These are phyloP conservation scores for Phrynocephalus vlangalii DNA, from an alignment of 2,797 vertebrate species.

Conservation along the genomic window DNA sequence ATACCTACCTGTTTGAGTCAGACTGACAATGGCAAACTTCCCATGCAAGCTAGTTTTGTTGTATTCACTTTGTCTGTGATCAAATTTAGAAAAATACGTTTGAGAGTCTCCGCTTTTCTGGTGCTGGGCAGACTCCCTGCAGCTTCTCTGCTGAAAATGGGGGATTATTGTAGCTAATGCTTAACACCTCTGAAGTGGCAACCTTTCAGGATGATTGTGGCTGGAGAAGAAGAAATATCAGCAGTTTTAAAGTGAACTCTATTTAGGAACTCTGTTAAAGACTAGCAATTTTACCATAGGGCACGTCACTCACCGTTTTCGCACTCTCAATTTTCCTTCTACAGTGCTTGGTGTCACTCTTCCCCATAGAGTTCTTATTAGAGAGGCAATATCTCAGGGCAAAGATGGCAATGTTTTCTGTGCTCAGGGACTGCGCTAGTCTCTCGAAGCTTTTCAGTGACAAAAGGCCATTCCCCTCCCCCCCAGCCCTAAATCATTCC, in stretches of 20 bases:
- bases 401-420: background rate
- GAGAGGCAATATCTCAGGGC: background rate
- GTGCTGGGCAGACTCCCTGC: background rate
- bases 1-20: background rate
- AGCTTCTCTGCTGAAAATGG: conserved; percentile 33
- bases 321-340: conserved; percentile 11
- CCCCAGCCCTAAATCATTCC: too few relatives aligned
- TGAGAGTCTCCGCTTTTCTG: background rate
- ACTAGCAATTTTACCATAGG: conserved; percentile 29
- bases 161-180: conserved; percentile 27
- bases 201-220: conserved; percentile 32
- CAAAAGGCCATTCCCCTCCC: background rate
- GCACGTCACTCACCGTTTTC: conserved; percentile 7
- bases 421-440: background rate
- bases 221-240: conserved; percentile 26
- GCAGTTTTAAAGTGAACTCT: conserved; percentile 41
- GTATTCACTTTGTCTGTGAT: conserved; percentile 11
- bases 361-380: background rate
- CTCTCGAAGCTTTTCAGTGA: background rate
- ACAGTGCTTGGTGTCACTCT: background rate
- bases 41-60: background rate
- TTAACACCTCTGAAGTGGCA: conserved; percentile 37
- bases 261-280: conserved; percentile 29
- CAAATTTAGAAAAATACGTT: conserved; percentile 3
- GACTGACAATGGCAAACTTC: background rate